Evolutionary conservation across 2,113 vertebrate species (phyloP), one percentile per base, ranked within the genome.

Genomic region (Monopterus albus): DNA sequence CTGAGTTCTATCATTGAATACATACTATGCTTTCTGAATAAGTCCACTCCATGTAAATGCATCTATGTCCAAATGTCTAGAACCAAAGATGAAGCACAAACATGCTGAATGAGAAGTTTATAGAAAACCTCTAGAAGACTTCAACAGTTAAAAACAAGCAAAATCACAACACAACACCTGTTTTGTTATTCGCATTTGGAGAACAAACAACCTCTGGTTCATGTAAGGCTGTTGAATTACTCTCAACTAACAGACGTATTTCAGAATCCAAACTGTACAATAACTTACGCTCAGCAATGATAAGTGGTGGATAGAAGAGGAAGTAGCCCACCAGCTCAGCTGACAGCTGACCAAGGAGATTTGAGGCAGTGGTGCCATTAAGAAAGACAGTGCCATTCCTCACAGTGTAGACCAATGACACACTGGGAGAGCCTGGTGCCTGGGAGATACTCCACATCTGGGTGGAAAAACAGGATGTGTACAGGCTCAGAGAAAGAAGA

Each of bases 321-420:
- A 98, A 98, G 93, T 98, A 99, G 65, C 97, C 97, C 82, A 99
- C 96, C 83, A 98, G 91, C 88, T 98, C 96, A n/a, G 96, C 97
- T 0, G 96, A 97, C 80, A 99, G 94, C 86, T 95, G 95, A 87
- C 95, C 94, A 55, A 99, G 96, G 46, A 99, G 94, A 87, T 94
- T 96, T 92, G 96, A 97, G 90, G 98, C 95, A 43, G 89, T 78
- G 0, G 96, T 98, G 73, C 98, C 98, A 12, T 98, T 98, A 78
- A 98, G 93, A 66, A 93, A 88, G 35, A 86, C 83, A 73, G 94
- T 96, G 81, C 94, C 93, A 75, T 99, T 99, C 86, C 79, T 93
- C 87, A 98, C 95, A 67, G 95, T 89, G 5, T 99, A 99, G 86
- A 97, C 94, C 90, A 99, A 59, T 36, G 95, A 96, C 81, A 99